These are phyloP conservation scores for Luidia sarsii DNA, from an alignment of 53 echinoderm and acorn worm species.

Conservation along the genomic window DNA sequence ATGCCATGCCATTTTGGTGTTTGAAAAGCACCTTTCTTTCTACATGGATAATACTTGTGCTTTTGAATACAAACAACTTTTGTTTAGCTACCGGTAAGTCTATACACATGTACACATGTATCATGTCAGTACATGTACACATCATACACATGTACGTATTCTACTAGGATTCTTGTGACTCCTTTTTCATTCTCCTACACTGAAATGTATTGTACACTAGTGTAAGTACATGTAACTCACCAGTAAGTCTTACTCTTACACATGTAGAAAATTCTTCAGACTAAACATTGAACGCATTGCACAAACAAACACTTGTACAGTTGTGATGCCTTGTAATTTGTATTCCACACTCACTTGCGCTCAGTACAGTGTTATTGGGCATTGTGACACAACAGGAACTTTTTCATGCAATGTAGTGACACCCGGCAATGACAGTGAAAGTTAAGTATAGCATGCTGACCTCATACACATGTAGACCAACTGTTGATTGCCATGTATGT, in stretches of 20 bases:
- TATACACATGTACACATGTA: not conserved
- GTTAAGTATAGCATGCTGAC: conserved; percentile 33
- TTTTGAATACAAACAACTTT: not conserved
- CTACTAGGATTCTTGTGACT: too few species aligned
- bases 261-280: not conserved
- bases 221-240: not conserved
- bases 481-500: not conserved
- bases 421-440: not conserved
- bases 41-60: not conserved
- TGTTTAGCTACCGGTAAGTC: not conserved
- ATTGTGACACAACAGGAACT: conserved; percentile 17
- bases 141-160: not conserved
- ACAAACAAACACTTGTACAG: not conserved
- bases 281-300: not conserved
- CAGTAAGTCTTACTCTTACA: not conserved
- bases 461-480: not conserved
- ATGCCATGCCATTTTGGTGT: not conserved
- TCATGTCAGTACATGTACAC: not conserved
- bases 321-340: too few species aligned
- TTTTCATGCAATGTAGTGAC: not conserved
- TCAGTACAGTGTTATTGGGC: not conserved
- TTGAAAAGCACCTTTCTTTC: not conserved
- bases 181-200: too few species aligned
- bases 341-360: not conserved
- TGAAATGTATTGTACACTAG: not conserved